These are phyloP conservation scores for Hypsibius dujardini DNA, from an alignment of 1,140 invertebrate species.

Conservation along the genomic window DNA sequence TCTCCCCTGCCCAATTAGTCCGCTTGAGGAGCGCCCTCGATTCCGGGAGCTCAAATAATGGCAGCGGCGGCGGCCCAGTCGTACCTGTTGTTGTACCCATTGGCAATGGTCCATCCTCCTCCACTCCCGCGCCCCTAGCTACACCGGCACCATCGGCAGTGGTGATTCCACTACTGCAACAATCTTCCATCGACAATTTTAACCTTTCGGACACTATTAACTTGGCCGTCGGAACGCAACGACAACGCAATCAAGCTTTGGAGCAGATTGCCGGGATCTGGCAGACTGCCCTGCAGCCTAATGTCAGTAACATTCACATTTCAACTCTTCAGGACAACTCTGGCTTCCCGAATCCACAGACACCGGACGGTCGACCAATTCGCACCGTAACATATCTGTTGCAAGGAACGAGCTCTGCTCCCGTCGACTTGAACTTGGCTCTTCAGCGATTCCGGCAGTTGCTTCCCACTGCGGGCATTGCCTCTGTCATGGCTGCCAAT, in stretches of 20 bases:
- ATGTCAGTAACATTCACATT: background rate
- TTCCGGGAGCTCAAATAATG: background rate
- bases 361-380: background rate
- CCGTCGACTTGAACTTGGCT: background rate
- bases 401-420: background rate
- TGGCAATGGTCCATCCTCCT: background rate
- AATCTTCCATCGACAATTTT: background rate
- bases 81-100: background rate
- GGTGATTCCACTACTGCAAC: background rate
- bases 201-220: background rate
- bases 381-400: background rate
- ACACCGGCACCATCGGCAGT: background rate
- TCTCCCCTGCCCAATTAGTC: background rate
- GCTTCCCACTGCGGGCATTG: background rate
- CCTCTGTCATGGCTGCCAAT: background rate
- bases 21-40: background rate
- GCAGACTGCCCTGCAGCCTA: background rate
- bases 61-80: background rate
- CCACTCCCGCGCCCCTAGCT: background rate
- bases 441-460: background rate
- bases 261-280: background rate
- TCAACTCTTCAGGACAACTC: background rate
- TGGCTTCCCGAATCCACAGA: constrained; percentile 6
- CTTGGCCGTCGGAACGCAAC: background rate
- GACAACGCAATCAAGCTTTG: background rate